phyloP scores from a whole-genome alignment of 2,797 vertebrate species.

The Erpetoichthys calabaricus region DNA sequence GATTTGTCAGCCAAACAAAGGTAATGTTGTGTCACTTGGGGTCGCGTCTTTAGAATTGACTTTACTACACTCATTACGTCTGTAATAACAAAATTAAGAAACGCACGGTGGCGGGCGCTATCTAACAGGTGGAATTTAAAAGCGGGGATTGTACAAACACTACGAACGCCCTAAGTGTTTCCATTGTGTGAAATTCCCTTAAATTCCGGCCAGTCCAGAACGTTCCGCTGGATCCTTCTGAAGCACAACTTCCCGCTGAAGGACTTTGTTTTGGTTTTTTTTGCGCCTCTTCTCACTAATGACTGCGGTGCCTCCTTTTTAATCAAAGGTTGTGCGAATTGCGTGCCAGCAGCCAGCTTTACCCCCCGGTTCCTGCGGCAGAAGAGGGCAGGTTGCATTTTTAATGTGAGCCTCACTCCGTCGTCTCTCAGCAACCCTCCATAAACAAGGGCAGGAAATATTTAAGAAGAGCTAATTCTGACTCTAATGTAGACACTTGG shows the following conservation, averaged over 20 bases:
- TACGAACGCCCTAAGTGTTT: too few species aligned
- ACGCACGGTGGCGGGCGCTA: too few species aligned
- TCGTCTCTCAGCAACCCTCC: conserved; percentile 7
- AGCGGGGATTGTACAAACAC: too few species aligned
- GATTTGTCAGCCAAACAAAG: conserved; percentile 10
- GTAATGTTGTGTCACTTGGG: too few species aligned
- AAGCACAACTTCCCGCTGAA: background rate
- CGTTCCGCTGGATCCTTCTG: too few species aligned
- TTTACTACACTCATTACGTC: too few species aligned
- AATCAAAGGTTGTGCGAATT: conserved; percentile 24
- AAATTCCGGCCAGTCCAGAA: too few species aligned
- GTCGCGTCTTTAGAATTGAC: too few species aligned
- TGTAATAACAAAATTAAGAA: too few species aligned
- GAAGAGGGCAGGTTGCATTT: background rate
- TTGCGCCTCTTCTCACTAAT: conserved; percentile 10
- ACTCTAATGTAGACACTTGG: conserved; percentile 21
- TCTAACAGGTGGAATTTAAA: too few species aligned
- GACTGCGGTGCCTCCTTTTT: conserved; percentile 21
- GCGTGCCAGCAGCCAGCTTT: conserved; percentile 9
- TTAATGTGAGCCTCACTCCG: conserved; percentile 5
- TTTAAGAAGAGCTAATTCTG: conserved; percentile 29
- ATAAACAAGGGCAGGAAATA: conserved; percentile 15
- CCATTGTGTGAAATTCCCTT: too few species aligned
- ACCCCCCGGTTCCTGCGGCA: conserved; percentile 1
- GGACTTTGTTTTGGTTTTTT: conserved; percentile 10